Evolutionary conservation across 2,888 invertebrate genomes (phyloP), one percentile per base, ranked within the genome.

Genomic region (Rosalia funebris): DNA sequence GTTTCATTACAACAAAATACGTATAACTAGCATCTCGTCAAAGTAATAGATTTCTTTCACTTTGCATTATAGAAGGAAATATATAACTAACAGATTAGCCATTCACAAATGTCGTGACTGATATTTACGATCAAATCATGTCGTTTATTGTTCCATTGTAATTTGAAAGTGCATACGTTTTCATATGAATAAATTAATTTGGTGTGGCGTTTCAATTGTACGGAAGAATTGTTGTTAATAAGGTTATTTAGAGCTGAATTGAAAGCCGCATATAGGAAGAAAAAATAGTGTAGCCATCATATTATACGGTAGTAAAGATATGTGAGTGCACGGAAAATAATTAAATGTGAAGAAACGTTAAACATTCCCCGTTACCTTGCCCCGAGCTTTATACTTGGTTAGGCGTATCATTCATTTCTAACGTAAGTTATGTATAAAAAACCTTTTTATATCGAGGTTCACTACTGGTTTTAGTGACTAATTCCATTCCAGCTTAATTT

Each of bases 391-490:
- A 34, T 34, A 36, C 17, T 34, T 14, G 16, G 34, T n/a, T 17
- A 34, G 19, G 12, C 14, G 12, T 47, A 47, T 36, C 47, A 47
- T 47, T 47, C 47, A 46, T 31, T 32, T 31, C 46, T 46, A 31
- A 15, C 15, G 31, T 31, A 32, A 46, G 15, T 7, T 19, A 15
- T 32, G 25, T 10, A 32, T 17, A 47, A 47, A 47, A n/a, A 36
- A 36, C 12, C 34, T 47, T 36, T 11, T 32, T 46, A 32, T 36
- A 17, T 47, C 47, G 47, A 47, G 47, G 47, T 47, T 36, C 36
- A 34, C 47, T 17, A 34, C 47, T 34, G n/a, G n/a, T n/a, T n/a
- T n/a, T n/a, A n/a, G n/a, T n/a, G n/a, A n/a, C n/a, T n/a, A n/a
- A n/a, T n/a, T n/a, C n/a, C n/a, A n/a, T n/a, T n/a, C n/a, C n/a